Percentiles rank a stretch among this genome's conserved stretches.
Evolutionary conservation across 1,140 invertebrate genomes (phyloP).

Genomic region (Drosophila melanogaster): Release_6_plus_ISO1_MT NT_033777.3:22537501-22538000

Average conservation of each 20-base stretch:
- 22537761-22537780: slow-evolving; percentile 13
- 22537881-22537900: slow-evolving; percentile 44
- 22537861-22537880: slow-evolving; percentile 1
- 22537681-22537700: slow-evolving; percentile 25
- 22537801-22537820: slow-evolving; percentile 22
- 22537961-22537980: slow-evolving; percentile 44
- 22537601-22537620: slow-evolving; percentile 65
- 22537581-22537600: slow-evolving; percentile 19
- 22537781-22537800: slow-evolving; percentile 23
- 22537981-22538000: slow-evolving; percentile 72
- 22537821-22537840: slow-evolving; percentile 11
- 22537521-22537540: slow-evolving; percentile 37
- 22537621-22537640: slow-evolving; percentile 59
- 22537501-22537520: slow-evolving; percentile 31
- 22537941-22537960: slow-evolving; percentile 54
- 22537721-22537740: slow-evolving; percentile 8
- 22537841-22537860: slow-evolving; percentile 24
- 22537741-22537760: slow-evolving; percentile 33
- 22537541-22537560: slow-evolving; percentile 44
- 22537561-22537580: slow-evolving; percentile 11
- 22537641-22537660: slow-evolving; percentile 33
- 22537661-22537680: slow-evolving; percentile 39
- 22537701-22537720: slow-evolving; percentile 13
- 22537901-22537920: slow-evolving; percentile 58
- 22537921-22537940: slow-evolving; percentile 62